phyloP scores from a whole-genome alignment of 2,113 vertebrate species.

The Rhinoderma darwinii region DNA sequence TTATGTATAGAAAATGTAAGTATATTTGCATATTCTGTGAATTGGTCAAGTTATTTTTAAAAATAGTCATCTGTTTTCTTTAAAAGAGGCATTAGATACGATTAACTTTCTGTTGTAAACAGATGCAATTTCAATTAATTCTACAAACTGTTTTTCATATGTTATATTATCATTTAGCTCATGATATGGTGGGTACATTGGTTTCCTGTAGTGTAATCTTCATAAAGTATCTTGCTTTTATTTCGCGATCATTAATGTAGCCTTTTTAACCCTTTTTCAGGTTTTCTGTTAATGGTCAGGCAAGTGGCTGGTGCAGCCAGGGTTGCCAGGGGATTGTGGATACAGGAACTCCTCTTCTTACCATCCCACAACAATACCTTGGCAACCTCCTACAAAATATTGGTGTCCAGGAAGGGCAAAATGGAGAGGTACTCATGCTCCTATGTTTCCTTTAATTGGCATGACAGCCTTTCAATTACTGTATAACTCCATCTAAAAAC shows the following conservation, averaged over 20 bases:
- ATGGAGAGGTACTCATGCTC: slow-evolving; percentile 64
- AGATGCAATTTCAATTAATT: not conserved
- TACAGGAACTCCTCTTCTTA: slow-evolving; percentile 68
- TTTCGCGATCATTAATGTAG: too few relatives aligned
- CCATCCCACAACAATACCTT: slow-evolving; percentile 63
- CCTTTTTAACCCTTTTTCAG: slow-evolving; percentile 57
- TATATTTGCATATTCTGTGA: not conserved
- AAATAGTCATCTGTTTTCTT: too few relatives aligned
- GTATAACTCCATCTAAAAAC: not conserved
- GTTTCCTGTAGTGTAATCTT: not conserved
- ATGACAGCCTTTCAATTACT: not conserved
- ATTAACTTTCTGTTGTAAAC: too few relatives aligned
- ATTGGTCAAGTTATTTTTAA: not conserved
- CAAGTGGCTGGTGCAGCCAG: slow-evolving; percentile 61
- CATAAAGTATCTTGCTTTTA: not conserved
- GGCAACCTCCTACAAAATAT: slow-evolving; percentile 59
- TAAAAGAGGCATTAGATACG: too few relatives aligned
- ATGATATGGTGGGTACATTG: not conserved
- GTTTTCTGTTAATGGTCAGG: slow-evolving; percentile 64
- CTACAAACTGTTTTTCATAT: not conserved
- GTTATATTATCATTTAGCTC: not conserved
- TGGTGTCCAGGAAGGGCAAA: slow-evolving; percentile 64
- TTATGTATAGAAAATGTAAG: too few relatives aligned
- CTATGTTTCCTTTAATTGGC: not conserved
- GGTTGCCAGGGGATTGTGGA: slow-evolving; percentile 73